A percentile compares a stretch with the other conserved stretches of the same genome.
phyloP scores from a whole-genome alignment of 2,888 invertebrate genomes.

The Augiades crinisus region DNA sequence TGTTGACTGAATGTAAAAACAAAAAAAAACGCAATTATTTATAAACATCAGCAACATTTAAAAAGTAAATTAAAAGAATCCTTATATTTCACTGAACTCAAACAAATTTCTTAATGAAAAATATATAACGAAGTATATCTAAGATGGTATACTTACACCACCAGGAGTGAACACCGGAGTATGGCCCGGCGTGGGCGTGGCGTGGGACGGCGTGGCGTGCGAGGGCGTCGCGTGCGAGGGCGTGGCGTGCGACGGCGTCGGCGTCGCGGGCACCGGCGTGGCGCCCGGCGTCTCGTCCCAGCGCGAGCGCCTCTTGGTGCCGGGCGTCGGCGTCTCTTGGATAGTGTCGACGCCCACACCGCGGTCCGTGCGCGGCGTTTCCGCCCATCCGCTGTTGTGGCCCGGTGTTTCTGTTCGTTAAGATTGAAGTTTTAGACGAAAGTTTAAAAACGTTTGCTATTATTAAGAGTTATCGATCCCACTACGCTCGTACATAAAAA shows the following conservation, averaged over 20 bases:
- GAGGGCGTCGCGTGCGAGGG: conserved; percentile 88
- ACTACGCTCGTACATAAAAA: no score
- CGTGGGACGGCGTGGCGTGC: conserved; percentile 86
- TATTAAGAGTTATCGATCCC: no score
- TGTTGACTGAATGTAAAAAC: conserved; percentile 75
- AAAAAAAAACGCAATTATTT: background rate
- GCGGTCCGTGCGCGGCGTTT: conserved; percentile 98
- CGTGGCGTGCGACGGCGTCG: conserved; percentile 86
- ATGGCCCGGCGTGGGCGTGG: conserved; percentile 83
- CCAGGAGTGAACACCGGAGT: conserved; percentile 90
- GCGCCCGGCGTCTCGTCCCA: conserved; percentile 99
- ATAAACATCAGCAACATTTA: background rate
- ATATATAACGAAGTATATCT: no score
- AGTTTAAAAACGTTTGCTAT: no score
- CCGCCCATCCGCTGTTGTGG: conserved; percentile 98
- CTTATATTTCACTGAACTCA: no score
- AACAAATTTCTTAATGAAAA: no score
- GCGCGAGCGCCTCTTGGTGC: conserved; percentile 96
- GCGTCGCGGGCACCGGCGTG: conserved; percentile 88
- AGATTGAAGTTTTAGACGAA: background rate
- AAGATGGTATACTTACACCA: conserved; percentile 82
- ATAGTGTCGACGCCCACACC: conserved; percentile 88
- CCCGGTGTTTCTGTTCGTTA: conserved; percentile 92
- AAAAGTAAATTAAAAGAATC: no score
- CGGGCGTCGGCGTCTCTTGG: conserved; percentile 96